phyloP scores from a whole-genome alignment of 2,888 invertebrate genomes.

The Drosophila kanekoi region DNA sequence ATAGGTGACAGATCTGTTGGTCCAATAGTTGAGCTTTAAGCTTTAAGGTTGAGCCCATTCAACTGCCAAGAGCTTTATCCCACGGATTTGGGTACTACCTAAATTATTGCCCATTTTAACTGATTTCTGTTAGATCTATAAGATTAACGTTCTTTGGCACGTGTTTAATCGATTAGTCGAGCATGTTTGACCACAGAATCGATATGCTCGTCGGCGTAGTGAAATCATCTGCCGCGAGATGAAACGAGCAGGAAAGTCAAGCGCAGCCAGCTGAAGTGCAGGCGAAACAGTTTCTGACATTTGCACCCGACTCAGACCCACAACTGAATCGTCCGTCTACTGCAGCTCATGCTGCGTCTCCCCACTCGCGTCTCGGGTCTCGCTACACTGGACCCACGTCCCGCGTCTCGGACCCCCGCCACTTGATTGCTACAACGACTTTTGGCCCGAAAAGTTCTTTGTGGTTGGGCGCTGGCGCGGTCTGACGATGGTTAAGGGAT shows the following conservation, averaged over 20 bases:
- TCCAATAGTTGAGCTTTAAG: neutral
- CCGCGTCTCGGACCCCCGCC: slow-evolving; percentile 19
- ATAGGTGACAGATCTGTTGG: no score
- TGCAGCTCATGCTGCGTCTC: slow-evolving; percentile 24
- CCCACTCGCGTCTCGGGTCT: neutral
- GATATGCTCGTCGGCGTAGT: slow-evolving; percentile 42
- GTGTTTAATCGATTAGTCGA: neutral
- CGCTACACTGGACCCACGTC: neutral
- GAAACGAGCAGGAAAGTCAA: slow-evolving; percentile 58
- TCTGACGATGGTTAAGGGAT: slow-evolving; percentile 31
- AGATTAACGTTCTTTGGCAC: neutral
- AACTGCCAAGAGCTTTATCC: no score
- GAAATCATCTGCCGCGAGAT: slow-evolving; percentile 45
- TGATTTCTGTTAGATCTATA: neutral
- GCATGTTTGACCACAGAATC: slow-evolving; percentile 15
- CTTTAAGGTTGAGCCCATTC: neutral
- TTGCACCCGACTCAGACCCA: slow-evolving; percentile 46
- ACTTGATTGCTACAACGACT: slow-evolving; percentile 75
- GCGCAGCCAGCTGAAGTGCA: slow-evolving; percentile 66
- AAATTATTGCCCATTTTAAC: neutral
- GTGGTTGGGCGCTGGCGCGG: slow-evolving; percentile 58
- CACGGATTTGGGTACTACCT: no score
- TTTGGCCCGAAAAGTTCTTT: slow-evolving; percentile 74
- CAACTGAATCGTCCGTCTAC: slow-evolving; percentile 21
- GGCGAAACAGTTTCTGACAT: slow-evolving; percentile 71